Base-by-base conservation (phyloP, 2,888 invertebrate species). In the Agapetus fuscipes region DNA sequence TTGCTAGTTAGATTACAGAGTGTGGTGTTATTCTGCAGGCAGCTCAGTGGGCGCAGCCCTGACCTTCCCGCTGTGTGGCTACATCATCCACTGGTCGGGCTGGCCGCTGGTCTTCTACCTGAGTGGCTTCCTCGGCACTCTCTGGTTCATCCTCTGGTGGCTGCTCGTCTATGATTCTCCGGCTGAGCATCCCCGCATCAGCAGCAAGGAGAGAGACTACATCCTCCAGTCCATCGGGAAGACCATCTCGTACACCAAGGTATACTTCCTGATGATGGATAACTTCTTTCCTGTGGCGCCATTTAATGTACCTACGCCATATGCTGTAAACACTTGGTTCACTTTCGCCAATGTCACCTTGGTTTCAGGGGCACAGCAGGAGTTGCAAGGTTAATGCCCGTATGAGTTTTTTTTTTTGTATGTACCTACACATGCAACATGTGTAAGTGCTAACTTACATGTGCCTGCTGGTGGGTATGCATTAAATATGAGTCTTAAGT, bases 41-140 rank as follows among this genome's bases (percentile, higher is more conserved):
- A 78, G 79, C 54, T 79, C 79, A 0, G 66, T 80, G 1, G 80
- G 80, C 6, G 74, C 75, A 13, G 79, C 78, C 0, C 45, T 79
- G 11, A 80, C 81, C 6, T 80, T 80, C 56, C 80, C 83, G 0
- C 58, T 83, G 39, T 81, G 82, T 48, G 83, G 83, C 2, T 66
- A 72, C 43, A 68, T 85, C 7, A 78, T 78, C 35, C 71, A 72
- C 41, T 59, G 61, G 52, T 72, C 71, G 39, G 78, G 79, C 2
- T 86, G 85, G 85, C 78, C 79, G 50, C 71, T 74, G 47, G 80
- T 80, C 1, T 85, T 83, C 56, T 76, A 83, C 52, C 60, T 77
- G 5, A 76, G 75, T 10, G 79, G 78, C 6, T 50, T 66, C 1
- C 51, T 79, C 3, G 79, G 78, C 3, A 62, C 73, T 0, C 17